Evolutionary conservation across 2,888 invertebrate species (phyloP).

Genomic region (Polymixis lichenea): DNA sequence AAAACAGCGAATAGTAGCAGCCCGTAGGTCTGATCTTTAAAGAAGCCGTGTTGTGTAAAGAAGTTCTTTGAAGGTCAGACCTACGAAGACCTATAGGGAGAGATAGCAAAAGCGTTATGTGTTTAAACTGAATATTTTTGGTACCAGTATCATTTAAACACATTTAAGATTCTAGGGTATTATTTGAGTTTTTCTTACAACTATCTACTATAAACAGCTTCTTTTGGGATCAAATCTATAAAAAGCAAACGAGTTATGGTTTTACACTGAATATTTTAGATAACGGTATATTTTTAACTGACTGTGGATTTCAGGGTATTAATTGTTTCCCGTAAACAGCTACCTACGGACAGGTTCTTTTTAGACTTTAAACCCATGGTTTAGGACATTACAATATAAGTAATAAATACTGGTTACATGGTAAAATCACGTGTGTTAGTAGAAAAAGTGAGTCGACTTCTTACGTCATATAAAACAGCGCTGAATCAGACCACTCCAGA

Average conservation of each 20-base stretch:
- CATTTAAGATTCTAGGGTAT: neutral
- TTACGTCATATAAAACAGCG: neutral
- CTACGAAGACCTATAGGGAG: no score
- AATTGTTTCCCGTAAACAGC: no score
- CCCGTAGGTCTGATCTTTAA: no score
- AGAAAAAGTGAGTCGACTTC: constrained; percentile 18
- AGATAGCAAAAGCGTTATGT: neutral
- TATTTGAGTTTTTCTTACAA: neutral
- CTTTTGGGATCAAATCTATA: no score
- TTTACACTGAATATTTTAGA: no score
- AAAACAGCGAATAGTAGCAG: neutral
- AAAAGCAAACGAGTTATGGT: no score
- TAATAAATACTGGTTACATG: neutral
- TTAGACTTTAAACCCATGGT: neutral
- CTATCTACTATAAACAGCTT: no score
- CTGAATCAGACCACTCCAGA: constrained; percentile 28
- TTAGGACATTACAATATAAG: constrained; percentile 12
- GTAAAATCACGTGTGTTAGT: neutral
- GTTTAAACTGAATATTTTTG: neutral
- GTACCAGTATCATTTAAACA: neutral
- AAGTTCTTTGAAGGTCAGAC: no score
- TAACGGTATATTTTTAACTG: no score
- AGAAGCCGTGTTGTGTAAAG: no score
- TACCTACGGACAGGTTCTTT: neutral
- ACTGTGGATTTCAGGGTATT: no score